Conservation (phyloP, 1,140 invertebrate species). For the Lerema accius region DNA sequence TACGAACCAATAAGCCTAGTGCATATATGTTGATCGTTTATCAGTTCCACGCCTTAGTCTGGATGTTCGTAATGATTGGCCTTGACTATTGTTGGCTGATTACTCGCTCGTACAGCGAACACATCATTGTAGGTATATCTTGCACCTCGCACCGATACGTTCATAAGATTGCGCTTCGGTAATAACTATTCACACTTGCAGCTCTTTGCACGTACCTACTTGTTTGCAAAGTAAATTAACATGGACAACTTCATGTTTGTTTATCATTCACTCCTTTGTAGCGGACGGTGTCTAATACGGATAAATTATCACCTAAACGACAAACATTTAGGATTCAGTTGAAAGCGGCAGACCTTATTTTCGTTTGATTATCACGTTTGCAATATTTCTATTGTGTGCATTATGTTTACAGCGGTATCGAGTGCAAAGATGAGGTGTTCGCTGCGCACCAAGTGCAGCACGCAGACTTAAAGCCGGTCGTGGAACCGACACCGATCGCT, state of each 20-base stretch:
- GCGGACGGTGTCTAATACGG: conserved; percentile 6
- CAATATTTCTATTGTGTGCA: conserved; percentile 48
- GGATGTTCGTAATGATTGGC: conserved; percentile 46
- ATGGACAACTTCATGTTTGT: conserved; percentile 8
- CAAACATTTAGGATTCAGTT: conserved; percentile 1
- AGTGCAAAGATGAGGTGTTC: conserved; percentile 93
- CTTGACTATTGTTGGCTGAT: conserved; percentile 75
- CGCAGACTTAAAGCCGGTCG: conserved; percentile 68
- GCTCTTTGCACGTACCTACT: conserved; percentile 43
- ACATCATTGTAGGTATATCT: conserved; percentile 27
- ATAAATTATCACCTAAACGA: conserved; percentile 28
- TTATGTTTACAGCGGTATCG: conserved; percentile 90
- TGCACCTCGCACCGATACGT: conserved; percentile 44
- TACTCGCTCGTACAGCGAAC: conserved; percentile 51
- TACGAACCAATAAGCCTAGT: conserved; percentile 37
- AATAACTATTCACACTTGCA: conserved; percentile 53
- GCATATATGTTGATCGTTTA: conserved; percentile 29
- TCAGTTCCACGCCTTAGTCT: conserved; percentile 28
- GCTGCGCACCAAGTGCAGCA: conserved; percentile 88
- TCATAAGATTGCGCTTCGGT: conserved; percentile 47
- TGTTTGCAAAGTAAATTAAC: conserved; percentile 36
- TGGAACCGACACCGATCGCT: conserved; percentile 46
- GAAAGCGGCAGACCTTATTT: conserved; percentile 44
- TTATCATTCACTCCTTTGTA: background rate
- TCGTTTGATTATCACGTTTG: conserved; percentile 26